A percentile compares a stretch with the other conserved stretches of the same genome.
Conservation (phyloP, 2,113 vertebrate species). For the Hassar affinis region DNA sequence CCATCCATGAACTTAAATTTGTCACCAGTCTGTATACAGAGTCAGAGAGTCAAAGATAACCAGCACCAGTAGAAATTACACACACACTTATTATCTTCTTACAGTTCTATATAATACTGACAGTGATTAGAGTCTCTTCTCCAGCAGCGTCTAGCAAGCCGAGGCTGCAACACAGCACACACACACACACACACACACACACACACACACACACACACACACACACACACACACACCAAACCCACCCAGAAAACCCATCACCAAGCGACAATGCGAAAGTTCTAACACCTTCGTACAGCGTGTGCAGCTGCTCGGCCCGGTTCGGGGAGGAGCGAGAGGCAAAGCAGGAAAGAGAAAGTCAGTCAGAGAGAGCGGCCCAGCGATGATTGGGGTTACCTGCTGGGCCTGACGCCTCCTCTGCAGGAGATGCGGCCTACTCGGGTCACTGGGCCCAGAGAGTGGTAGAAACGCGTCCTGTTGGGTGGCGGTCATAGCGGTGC, state of each 20-base stretch:
- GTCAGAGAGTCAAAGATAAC: neutral
- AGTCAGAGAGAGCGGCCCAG: constrained; percentile 54
- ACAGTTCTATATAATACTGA: too few species aligned
- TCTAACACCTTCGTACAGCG: constrained; percentile 9
- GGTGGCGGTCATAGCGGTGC: constrained; percentile 77
- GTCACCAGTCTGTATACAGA: neutral
- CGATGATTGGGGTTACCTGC: constrained; percentile 86
- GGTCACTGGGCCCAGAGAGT: constrained; percentile 96
- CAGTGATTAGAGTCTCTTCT: constrained; percentile 4
- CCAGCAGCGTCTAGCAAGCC: neutral
- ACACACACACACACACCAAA: neutral
- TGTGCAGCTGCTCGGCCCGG: constrained; percentile 10
- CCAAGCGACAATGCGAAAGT: constrained; percentile 18
- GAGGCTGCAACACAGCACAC: too few species aligned
- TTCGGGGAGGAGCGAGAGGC: neutral
- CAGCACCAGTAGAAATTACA: neutral
- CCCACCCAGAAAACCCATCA: constrained; percentile 31
- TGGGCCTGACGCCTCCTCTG: constrained; percentile 94
- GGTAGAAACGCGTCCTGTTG: constrained; percentile 99
- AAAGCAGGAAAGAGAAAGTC: constrained; percentile 26
- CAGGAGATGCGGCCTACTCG: constrained; percentile 94
- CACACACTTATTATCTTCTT: too few species aligned
- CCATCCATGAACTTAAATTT: neutral
- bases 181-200: too few species aligned
- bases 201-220: too few species aligned